Percentiles rank a stretch among this genome's conserved stretches.
Conservation (phyloP, 2,888 invertebrate genomes). For the Scaptomyza parva region DNA sequence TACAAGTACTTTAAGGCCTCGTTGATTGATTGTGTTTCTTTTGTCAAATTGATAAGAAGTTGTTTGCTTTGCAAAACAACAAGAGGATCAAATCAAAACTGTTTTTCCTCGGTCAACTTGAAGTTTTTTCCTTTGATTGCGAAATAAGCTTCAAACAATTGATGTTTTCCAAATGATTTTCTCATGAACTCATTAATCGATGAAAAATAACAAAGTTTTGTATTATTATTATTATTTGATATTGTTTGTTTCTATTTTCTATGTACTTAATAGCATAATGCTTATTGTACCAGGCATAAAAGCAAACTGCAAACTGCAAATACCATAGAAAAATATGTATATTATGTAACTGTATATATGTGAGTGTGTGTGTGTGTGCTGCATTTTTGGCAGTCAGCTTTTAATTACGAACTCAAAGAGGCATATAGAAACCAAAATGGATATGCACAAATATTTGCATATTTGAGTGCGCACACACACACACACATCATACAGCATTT, state of each 20-base stretch:
- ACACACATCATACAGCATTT: constrained; percentile 67
- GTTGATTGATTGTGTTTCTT: background rate
- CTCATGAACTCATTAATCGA: background rate
- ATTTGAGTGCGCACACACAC: constrained; percentile 69
- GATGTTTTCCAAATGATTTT: background rate
- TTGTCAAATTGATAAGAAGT: background rate
- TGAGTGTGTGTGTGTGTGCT: constrained; percentile 9
- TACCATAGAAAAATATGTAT: constrained; percentile 30
- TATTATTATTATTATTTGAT: background rate
- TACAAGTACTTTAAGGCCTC: background rate
- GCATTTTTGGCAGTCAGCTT: constrained; percentile 56
- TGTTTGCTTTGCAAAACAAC: background rate
- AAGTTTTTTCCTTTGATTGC: background rate
- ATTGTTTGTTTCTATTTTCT: background rate
- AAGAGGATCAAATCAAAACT: background rate
- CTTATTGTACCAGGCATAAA: constrained; percentile 18
- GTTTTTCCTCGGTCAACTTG: background rate
- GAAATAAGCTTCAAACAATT: background rate
- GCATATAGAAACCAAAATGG: constrained; percentile 44
- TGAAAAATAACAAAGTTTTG: background rate
- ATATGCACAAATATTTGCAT: constrained; percentile 76
- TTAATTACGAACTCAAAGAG: constrained; percentile 67
- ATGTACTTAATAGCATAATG: background rate
- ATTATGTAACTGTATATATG: constrained; percentile 12
- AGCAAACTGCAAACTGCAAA: constrained; percentile 10